These are phyloP conservation scores for Mesoclemmys tuberculata DNA, from an alignment of 2,113 vertebrate genomes.

Conservation along the genomic window DNA sequence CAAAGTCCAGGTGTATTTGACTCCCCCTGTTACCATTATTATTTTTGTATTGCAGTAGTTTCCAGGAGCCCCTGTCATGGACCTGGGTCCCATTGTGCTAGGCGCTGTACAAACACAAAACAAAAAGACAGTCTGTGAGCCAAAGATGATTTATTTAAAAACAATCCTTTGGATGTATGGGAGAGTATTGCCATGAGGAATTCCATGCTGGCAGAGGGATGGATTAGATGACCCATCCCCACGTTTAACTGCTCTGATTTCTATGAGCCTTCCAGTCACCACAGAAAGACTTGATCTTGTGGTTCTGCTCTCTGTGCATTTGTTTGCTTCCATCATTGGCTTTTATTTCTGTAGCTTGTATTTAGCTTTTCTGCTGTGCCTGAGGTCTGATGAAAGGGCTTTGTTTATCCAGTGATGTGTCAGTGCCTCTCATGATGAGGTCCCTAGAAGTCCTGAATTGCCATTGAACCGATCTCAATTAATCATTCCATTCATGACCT, in stretches of 20 bases:
- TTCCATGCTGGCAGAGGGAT: neutral
- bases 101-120: neutral
- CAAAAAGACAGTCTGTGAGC: neutral
- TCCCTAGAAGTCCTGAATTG: neutral
- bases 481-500: neutral
- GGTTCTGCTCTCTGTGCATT: neutral
- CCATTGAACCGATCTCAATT: neutral
- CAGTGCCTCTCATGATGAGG: neutral
- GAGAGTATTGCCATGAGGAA: too few relatives aligned
- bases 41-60: neutral
- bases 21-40: neutral
- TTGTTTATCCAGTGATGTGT: neutral
- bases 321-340: neutral
- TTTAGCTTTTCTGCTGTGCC: neutral
- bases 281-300: neutral
- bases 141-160: neutral
- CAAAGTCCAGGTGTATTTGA: neutral
- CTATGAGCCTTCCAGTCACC: neutral
- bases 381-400: neutral
- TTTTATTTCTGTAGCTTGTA: neutral
- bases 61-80: neutral
- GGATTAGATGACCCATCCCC: neutral
- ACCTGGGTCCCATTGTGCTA: neutral
- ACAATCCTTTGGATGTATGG: neutral
- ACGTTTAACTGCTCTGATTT: neutral